Evolutionary conservation across 2,888 invertebrate species (phyloP).

Genomic region (Argyra leucocephala): DNA sequence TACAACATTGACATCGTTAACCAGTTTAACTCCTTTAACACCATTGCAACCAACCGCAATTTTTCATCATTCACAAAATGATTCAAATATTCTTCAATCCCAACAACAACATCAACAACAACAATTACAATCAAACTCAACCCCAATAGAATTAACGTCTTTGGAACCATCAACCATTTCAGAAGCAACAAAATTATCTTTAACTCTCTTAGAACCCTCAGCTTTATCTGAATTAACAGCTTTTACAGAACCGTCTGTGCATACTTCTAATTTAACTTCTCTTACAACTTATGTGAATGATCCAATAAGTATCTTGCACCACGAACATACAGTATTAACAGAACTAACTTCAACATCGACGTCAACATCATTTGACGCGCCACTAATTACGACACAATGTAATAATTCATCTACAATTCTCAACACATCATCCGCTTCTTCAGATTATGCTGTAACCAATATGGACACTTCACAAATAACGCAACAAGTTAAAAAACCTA

Average conservation of each 20-base stretch:
- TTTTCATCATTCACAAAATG: neutral
- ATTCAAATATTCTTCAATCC: neutral
- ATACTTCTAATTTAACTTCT: neutral
- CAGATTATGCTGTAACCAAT: neutral
- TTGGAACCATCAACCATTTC: neutral
- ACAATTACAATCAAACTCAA: neutral
- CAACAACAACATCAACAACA: neutral
- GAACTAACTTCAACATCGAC: neutral
- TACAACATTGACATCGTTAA: neutral
- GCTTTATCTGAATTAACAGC: neutral
- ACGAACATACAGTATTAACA: neutral
- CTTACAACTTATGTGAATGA: neutral
- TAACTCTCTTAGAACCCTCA: neutral
- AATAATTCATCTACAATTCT: neutral
- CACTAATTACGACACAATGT: neutral
- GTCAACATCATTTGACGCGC: neutral
- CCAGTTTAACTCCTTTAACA: neutral
- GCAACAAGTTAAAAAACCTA: neutral
- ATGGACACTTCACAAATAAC: neutral
- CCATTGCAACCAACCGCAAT: neutral
- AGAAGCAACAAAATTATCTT: neutral
- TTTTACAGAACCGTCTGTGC: neutral
- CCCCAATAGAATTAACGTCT: neutral
- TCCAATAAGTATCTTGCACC: neutral
- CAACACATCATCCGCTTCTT: neutral